Evolutionary conservation across 2,797 vertebrate genomes (phyloP), one percentile per base, ranked within the genome.

Genomic region (Morelia viridis): DNA sequence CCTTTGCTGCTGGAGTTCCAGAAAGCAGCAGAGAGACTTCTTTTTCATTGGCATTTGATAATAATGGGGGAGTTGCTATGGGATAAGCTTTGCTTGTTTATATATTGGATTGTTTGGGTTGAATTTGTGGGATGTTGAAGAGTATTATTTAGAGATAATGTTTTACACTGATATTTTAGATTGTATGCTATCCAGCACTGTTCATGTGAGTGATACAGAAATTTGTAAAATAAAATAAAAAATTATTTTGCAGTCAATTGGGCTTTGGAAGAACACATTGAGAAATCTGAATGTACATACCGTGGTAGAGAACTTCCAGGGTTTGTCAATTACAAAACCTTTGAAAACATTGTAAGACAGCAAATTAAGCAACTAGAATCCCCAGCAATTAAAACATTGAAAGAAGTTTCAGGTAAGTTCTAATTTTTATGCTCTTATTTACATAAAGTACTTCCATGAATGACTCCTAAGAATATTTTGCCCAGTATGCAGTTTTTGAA

Each of bases 321-420:
- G 0, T 98, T 98, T 94, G 96, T 98, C 94, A 98, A 96, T 96
- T 98, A 98, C 95, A 98, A 97, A 94, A 98, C 97, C 0, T 98
- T 98, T 91, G 98, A 98, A 95, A 58, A 57, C 64, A 97, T 98
- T 26, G 95, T 98, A 68, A 97, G 95, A 94, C 94, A 97, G 2
- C 97, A 98, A 95, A 95, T 98, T 90, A 95, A 92, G 53, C 85
- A 92, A n/a, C 95, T 98, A 94, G 96, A 98, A 22, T 96, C 96
- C 11, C 98, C 98, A 6, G 98, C 98, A 0, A 64, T 98, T 19
- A 93, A 58, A 89, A 97, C 94, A 61, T 96, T 98, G 5, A 97
- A 97, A 85, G 94, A 94, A 0, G 24, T 97, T 2, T 90, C 94
- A 93, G 98, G 98, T 98, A 92, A 93, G 92, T 13, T 28, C 68